These are phyloP conservation scores for Ostrea edulis DNA, from an alignment of 1,140 invertebrate genomes.

Conservation along the genomic window DNA sequence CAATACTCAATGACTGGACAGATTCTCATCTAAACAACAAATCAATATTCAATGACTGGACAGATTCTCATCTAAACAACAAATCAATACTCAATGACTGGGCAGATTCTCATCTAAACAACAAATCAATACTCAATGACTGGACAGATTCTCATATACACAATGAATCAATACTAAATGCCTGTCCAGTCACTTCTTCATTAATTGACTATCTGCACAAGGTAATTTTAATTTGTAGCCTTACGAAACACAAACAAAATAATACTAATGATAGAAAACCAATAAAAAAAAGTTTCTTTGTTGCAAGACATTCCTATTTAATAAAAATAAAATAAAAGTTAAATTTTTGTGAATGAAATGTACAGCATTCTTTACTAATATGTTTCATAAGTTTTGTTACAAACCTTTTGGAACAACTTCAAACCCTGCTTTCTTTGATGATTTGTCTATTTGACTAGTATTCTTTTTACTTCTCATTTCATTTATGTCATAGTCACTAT, in stretches of 20 bases:
- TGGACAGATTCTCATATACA: slow-evolving; percentile 69
- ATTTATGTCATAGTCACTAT: slow-evolving; percentile 69
- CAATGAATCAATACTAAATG: neutral
- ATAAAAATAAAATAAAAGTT: too few relatives aligned
- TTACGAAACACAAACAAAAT: too few relatives aligned
- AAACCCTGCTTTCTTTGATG: slow-evolving; percentile 78
- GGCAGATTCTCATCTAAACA: slow-evolving; percentile 19
- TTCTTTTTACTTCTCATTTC: slow-evolving; percentile 61
- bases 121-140: neutral
- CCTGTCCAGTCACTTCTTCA: too few relatives aligned
- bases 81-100: slow-evolving; percentile 68
- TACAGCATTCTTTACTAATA: too few relatives aligned
- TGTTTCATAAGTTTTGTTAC: neutral
- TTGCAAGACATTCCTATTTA: too few relatives aligned
- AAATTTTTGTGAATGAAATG: too few relatives aligned
- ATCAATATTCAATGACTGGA: slow-evolving; percentile 70
- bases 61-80: neutral
- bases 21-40: neutral
- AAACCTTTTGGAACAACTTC: slow-evolving; percentile 82
- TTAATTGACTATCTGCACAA: too few relatives aligned
- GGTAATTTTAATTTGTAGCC: too few relatives aligned
- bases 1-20: slow-evolving; percentile 69
- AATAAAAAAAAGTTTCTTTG: too few relatives aligned
- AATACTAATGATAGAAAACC: too few relatives aligned
- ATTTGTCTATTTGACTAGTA: slow-evolving; percentile 39